Percentiles rank a stretch among this genome's conserved stretches.
These are phyloP conservation scores for Adelognathus sp. DNA, from an alignment of 2,888 invertebrate species.

Conservation along the genomic window DNA sequence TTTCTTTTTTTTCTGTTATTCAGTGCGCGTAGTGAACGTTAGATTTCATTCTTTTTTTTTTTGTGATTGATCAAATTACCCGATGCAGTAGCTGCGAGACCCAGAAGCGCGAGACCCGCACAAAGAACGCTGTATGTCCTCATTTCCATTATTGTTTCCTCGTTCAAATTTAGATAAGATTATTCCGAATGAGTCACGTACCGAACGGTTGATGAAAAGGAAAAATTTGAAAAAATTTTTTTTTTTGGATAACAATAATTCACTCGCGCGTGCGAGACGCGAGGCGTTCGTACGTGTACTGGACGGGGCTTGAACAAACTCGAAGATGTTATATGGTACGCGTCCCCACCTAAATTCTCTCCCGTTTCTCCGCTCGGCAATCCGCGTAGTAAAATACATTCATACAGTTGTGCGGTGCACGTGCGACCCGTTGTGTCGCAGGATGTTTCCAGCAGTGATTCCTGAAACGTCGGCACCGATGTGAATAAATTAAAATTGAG, in stretches of 20 bases:
- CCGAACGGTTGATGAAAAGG: neutral
- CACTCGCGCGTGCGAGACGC: neutral
- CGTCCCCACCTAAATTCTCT: conserved; percentile 30
- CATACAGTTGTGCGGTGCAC: neutral
- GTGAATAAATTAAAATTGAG: neutral
- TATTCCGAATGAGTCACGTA: neutral
- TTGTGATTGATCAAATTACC: conserved; percentile 39
- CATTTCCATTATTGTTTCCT: conserved; percentile 21
- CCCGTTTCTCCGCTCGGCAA: conserved; percentile 19
- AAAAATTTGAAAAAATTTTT: neutral
- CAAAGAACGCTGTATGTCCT: conserved; percentile 22
- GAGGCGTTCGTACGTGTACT: conserved; percentile 29
- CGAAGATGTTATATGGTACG: conserved; percentile 23
- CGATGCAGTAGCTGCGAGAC: conserved; percentile 44
- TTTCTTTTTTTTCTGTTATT: no score
- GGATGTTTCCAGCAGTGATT: neutral
- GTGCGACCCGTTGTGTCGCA: neutral
- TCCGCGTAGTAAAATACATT: neutral
- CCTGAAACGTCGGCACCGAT: neutral
- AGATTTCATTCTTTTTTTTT: conserved; percentile 26
- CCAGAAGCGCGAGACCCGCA: conserved; percentile 53
- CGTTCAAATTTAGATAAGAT: neutral
- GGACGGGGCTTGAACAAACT: conserved; percentile 16
- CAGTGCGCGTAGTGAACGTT: no score
- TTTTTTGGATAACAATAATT: neutral